Base-by-base conservation (phyloP, 2,888 invertebrate genomes). In the Cremastobaeus sp. region DNA sequence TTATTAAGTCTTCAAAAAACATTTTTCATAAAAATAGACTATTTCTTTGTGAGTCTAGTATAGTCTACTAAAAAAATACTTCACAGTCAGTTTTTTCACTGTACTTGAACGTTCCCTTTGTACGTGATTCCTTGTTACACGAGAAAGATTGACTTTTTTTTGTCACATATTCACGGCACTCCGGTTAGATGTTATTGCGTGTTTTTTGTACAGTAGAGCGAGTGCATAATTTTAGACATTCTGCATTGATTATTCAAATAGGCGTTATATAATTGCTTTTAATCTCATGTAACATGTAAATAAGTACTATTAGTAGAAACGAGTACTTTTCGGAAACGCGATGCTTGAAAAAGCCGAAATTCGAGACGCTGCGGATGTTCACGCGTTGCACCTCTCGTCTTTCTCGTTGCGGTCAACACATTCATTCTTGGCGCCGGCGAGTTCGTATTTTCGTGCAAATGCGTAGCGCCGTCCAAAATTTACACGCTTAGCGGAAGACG, bases 381-480 rank as follows among this genome's bases (percentile, higher is more conserved):
- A 21, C 35, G 21, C 15, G 34, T 9, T 12, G 14, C 17, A 12
- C 25, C 3, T 12, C 39, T 11, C 28, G 39, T 17, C 15, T 15
- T 5, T 25, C 45, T 32, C 18, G 28, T 15, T 32, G 57, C 35
- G 60, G 60, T 48, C 60, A 48, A 47, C 59, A 35, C 60, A 60
- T 48, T 48, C 37, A 48, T 60, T 21, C 28, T 45, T 14, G 25
- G 4, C 15, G 15, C n/a, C n/a, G 8, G 17, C 37, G 11, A 39
- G 43, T 64, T 35, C 39, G 37, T 47, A 55, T 39, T 55, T 65
- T 39, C 47, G 37, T 12, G 47, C 12, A 55, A 55, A 55, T 32
- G 65, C 55, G 47, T 65, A 25, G 17, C 34, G 43, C 28, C 20
- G 55, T 65, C 37, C 20, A 37, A 55, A 66, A 66, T 55, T 66